Base-by-base conservation (phyloP, 1,140 invertebrate genomes). In the Brachionus asplanchnoidis region DNA sequence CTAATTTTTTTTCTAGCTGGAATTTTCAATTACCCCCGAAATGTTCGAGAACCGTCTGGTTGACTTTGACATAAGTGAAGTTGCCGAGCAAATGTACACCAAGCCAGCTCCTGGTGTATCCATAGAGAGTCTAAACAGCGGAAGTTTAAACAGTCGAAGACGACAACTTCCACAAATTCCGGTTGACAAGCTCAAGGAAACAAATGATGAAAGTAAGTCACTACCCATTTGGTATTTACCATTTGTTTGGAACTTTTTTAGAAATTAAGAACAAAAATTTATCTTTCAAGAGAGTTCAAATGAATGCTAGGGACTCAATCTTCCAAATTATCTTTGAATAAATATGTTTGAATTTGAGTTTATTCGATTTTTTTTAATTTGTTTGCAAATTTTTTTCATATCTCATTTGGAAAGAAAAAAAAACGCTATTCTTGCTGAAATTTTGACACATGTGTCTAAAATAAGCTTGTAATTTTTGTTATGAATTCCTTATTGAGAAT, bases 61-160 rank as follows among this genome's bases (percentile, higher is more conserved):
- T 2, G 23, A 77, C 8, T 9, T 46, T 11, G 73, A 77, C 9
- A 26, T 77, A 77, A 46, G 17, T 77, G 4, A 17, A 50, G n/a
- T 14, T 4, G 26, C 23, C 7, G 26, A 50, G 7, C 73, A 36
- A 46, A 28, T 23, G 6, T 17, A 50, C 12, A 46, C 6, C 20
- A 77, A 50, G 12, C 68, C 40, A 14, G 12, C 42, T 9, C 42
- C 23, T 12, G 73, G 73, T 12, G 40, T 77, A 14, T 77, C 73
- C 6, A 20, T 77, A 20, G 73, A 77, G 26, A 77, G 73, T 12
- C 44, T 77, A 1, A 77, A 77, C 28, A 77, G 73, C 14, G 73
- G 73, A 50, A 77, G 73, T 28, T 77, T 77, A 50, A 77, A 77
- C 12, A 77, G 73, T 17, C 42, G 73, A 28, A 77, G 73, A 23